phyloP scores from a whole-genome alignment of 2,888 invertebrate species.

The Leptinotarsa juncta region DNA sequence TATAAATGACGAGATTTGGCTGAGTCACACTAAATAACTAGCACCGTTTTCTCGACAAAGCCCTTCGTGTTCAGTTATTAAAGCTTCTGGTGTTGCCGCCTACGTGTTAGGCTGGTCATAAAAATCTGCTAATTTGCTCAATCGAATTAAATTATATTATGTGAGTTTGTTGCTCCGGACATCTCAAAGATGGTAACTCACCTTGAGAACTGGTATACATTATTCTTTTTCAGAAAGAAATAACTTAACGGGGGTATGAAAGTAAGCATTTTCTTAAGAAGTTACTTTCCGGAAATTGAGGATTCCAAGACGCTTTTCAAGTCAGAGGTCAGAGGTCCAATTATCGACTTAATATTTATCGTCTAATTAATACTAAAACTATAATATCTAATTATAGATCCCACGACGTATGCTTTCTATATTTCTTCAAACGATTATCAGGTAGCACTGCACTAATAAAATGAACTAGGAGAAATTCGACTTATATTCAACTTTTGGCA shows the following conservation, averaged over 20 bases:
- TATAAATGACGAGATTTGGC: constrained; percentile 18
- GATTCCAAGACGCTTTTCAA: neutral
- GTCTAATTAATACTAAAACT: no score
- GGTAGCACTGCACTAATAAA: no score
- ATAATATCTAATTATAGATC: no score
- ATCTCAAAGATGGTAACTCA: constrained; percentile 14
- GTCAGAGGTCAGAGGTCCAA: neutral
- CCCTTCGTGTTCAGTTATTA: constrained; percentile 10
- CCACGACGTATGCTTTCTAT: no score
- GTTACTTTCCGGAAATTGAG: neutral
- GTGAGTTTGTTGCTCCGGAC: constrained; percentile 11
- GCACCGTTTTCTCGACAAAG: constrained; percentile 23
- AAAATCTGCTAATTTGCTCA: constrained; percentile 20
- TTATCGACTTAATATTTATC: neutral
- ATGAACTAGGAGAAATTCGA: no score
- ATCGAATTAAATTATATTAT: constrained; percentile 18
- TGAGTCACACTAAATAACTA: constrained; percentile 33
- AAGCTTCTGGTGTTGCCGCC: constrained; percentile 23
- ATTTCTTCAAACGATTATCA: no score
- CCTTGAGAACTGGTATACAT: constrained; percentile 10
- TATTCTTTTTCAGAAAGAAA: neutral
- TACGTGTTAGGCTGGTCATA: constrained; percentile 15
- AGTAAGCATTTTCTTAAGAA: neutral
- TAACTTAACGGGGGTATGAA: neutral
- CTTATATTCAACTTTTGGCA: no score